Base-by-base conservation (phyloP, 2,797 vertebrate species). In the Pterois miles region DNA sequence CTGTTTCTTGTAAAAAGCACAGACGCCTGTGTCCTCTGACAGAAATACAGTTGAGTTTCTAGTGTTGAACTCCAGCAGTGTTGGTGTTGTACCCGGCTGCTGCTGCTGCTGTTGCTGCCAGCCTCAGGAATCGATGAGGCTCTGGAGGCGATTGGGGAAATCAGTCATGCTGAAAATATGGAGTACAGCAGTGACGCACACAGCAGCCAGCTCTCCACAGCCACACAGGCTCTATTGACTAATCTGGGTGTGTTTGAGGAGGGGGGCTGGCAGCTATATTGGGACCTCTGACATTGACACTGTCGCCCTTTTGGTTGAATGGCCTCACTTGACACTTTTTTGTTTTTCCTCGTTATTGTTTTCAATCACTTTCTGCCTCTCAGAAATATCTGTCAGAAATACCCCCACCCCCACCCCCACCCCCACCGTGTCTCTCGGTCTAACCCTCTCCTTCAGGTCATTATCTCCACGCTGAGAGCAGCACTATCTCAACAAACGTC, bases 141-240 rank as follows among this genome's bases (percentile, higher is more conserved):
- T 91, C 84, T 94, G 86, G 87, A 91, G 92, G 92, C 83, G 82
- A 95, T 92, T 79, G 90, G 93, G 87, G 89, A 93, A 94, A 94
- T 92, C 94, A 95, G 93, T 94, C 94, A 94, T 94, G 94, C 92
- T 91, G 91, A 94, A 94, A 94, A 92, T 91, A 91, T 91, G 89
- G 90, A 93, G 89, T 93, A 92, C 87, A 92, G 90, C 89, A 85
- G 87, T 94, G 94, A 95, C 92, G 93, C 94, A 94, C 90, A 81
- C 52, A 81, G 86, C 81, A 76, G 86, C 79, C 84, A 23, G 86
- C 78, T 78, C 14, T 80, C 81, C 81, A 74, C 86, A 82, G 88
- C 83, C 87, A 91, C 90, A 90, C 91, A 87, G 85, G 83, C 81
- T 85, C 72, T 94, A 94, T 95, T 88, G 92, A 94, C 91, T 87